Conservation (phyloP, 2,797 vertebrate genomes). For the Macropodus opercularis region DNA sequence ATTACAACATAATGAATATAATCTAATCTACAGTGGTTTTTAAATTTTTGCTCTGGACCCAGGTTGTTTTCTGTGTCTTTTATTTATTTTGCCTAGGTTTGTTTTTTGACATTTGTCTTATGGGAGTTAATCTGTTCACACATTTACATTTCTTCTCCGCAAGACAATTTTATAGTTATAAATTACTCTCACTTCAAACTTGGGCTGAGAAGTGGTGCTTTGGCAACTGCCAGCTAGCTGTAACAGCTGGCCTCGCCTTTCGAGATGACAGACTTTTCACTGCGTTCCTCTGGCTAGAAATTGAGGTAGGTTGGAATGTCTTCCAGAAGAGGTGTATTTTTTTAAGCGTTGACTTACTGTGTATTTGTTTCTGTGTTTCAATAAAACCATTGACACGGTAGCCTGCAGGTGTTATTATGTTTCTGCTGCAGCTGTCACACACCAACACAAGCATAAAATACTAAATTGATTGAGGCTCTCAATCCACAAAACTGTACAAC, state of each 20-base stretch:
- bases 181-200: not conserved
- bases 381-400: constrained; percentile 4
- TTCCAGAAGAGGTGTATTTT: not conserved
- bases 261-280: not conserved
- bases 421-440: constrained; percentile 31
- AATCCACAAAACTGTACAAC: not conserved
- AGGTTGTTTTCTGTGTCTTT: not conserved
- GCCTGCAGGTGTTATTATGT: constrained; percentile 34
- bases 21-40: too few relatives aligned
- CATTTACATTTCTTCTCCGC: not conserved
- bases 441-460: not conserved
- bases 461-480: constrained; percentile 3
- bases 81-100: not conserved
- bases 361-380: constrained; percentile 16
- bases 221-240: not conserved
- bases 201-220: not conserved
- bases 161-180: not conserved
- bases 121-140: not conserved
- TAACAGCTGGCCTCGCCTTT: not conserved
- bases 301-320: not conserved
- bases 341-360: constrained; percentile 8
- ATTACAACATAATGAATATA: too few relatives aligned
- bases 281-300: not conserved
- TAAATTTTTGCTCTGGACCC: too few relatives aligned
- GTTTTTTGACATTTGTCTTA: not conserved